phyloP scores from a whole-genome alignment of 2,888 invertebrate species.

The Catotricha subobsoleta region DNA sequence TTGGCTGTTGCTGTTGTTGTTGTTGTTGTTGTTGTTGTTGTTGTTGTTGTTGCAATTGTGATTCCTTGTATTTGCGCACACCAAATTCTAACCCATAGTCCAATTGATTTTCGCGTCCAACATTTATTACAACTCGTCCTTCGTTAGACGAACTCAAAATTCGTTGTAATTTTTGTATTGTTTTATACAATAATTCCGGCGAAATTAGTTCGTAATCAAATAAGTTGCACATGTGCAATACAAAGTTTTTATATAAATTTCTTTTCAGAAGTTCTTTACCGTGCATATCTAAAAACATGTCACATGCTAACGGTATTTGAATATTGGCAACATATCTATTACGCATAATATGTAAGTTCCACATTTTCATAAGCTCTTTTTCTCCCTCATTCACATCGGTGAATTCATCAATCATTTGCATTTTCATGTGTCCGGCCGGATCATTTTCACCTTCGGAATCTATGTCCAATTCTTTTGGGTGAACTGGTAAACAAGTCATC shows the following conservation, averaged over 20 bases:
- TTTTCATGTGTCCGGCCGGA: constrained; percentile 76
- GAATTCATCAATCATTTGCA: constrained; percentile 98
- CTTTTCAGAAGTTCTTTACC: constrained; percentile 70
- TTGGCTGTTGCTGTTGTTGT: neutral
- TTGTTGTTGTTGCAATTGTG: neutral
- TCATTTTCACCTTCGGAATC: constrained; percentile 91
- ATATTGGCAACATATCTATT: constrained; percentile 86
- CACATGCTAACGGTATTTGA: constrained; percentile 79
- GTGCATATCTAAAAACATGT: constrained; percentile 73
- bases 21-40: neutral
- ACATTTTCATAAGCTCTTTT: constrained; percentile 96
- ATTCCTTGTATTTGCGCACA: constrained; percentile 22
- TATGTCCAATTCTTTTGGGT: constrained; percentile 83
- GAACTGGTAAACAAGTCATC: constrained; percentile 80
- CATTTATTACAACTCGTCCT: constrained; percentile 26
- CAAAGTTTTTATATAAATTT: constrained; percentile 81
- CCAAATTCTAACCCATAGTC: constrained; percentile 41
- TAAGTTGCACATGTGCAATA: constrained; percentile 80
- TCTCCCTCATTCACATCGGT: constrained; percentile 99
- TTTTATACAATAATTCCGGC: constrained; percentile 63
- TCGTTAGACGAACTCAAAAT: constrained; percentile 23
- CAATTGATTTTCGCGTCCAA: constrained; percentile 43
- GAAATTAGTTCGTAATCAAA: constrained; percentile 85
- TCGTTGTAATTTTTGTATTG: constrained; percentile 53
- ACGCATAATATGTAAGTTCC: constrained; percentile 96